Base-by-base conservation (phyloP, 2,797 vertebrate species). In the Melanotaenia nigrans region DNA sequence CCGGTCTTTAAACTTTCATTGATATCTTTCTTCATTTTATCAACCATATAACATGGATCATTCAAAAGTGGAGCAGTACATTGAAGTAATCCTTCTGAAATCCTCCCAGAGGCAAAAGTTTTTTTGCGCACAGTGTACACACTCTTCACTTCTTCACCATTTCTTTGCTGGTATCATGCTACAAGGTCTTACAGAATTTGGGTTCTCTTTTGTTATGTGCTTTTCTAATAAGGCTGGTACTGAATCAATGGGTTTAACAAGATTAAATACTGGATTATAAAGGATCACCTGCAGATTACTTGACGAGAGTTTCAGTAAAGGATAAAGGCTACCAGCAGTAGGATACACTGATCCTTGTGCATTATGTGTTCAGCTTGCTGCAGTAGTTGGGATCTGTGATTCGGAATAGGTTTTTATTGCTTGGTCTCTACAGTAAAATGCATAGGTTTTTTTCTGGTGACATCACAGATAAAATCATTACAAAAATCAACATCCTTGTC, bases 211-310 rank as follows among this genome's bases (percentile, higher is more conserved):
- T 32, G 54, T 72, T 73, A 40, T 55, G 40, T 69, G 60, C 42
- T 76, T 76, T 82, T 76, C 63, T 75, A 71, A 80, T 67, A 81
- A 79, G 32, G 58, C 32, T 57, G 47, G 68, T 66, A 69, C 74
- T 75, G 30, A 87, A 74, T 83, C 51, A 76, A 60, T 81, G 71
- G 75, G 63, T 81, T 83, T 87, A 90, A 87, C 68, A 20, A 82
- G 81, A 92, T 90, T 88, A 85, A 70, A 71, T 79, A 47, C 73
- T 1, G 74, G 85, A 90, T 92, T 89, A 88, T 49, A 65, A 75
- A 77, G 89, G 77, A 87, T 92, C 91, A 90, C 49, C 25, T 63
- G 16, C 24, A 73, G 88, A 87, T 92, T 87, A 88, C 42, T 75
- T 35, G 33, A 77, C 66, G 54, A 80, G 65, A 70, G 54, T 77